These are phyloP conservation scores for Tarsius wallacei DNA, from an alignment of 2,797 vertebrate genomes.

Conservation along the genomic window DNA sequence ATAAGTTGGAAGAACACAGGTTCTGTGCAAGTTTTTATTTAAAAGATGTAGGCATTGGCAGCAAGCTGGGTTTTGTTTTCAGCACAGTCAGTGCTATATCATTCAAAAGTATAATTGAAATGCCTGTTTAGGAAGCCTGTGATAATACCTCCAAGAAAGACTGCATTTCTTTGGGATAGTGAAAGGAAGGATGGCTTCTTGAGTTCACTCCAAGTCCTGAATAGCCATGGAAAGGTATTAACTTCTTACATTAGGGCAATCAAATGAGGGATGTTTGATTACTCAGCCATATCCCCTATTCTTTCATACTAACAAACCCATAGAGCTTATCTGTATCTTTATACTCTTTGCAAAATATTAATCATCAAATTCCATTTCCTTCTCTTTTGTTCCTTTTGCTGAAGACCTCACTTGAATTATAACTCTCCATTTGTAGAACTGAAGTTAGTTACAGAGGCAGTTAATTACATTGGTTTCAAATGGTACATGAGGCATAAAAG, in stretches of 20 bases:
- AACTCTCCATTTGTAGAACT: not conserved
- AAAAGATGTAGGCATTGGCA: not conserved
- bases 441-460: conserved; percentile 76
- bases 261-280: not conserved
- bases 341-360: not conserved
- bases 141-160: not conserved
- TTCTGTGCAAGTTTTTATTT: not conserved
- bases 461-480: conserved; percentile 40
- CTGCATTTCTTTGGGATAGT: not conserved
- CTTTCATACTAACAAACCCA: not conserved
- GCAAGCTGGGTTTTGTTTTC: not conserved
- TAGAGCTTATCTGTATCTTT: not conserved
- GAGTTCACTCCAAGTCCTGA: not conserved
- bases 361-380: not conserved
- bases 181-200: not conserved
- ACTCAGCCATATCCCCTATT: not conserved
- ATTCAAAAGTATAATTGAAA: not conserved
- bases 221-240: not conserved
- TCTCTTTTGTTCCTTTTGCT: conserved; percentile 34
- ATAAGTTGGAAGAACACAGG: not conserved
- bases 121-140: not conserved
- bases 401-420: conserved; percentile 57
- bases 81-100: not conserved
- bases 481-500: not conserved
- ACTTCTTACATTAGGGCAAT: not conserved